These are phyloP conservation scores for Sparus aurata DNA, from an alignment of 2,797 vertebrate genomes.

Conservation along the genomic window DNA sequence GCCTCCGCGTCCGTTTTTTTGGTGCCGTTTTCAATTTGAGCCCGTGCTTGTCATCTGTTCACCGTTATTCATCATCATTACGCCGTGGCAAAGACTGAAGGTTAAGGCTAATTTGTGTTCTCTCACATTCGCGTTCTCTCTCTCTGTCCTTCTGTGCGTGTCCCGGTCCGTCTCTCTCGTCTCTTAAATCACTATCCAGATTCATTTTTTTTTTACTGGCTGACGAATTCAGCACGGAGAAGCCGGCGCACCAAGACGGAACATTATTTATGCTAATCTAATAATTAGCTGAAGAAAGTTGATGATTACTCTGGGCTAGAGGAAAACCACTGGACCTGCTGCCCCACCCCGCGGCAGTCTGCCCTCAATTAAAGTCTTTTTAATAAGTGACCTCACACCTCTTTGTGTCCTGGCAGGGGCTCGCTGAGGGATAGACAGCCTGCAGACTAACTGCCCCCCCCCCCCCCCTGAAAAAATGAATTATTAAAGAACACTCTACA, in stretches of 20 bases:
- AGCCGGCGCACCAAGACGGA: conserved; percentile 11
- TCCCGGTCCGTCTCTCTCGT: not conserved
- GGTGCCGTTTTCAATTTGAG: conserved; percentile 54
- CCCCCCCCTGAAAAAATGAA: conserved; percentile 5
- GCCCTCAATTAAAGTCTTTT: conserved; percentile 72
- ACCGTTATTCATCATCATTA: conserved; percentile 75
- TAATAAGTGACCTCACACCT: conserved; percentile 63
- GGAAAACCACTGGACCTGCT: conserved; percentile 49
- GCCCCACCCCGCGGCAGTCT: conserved; percentile 54
- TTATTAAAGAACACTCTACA: conserved; percentile 51
- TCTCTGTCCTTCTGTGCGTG: conserved; percentile 2
- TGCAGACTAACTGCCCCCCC: conserved; percentile 19
- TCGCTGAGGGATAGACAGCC: conserved; percentile 40
- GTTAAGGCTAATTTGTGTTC: conserved; percentile 61
- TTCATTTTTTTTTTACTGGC: conserved; percentile 12
- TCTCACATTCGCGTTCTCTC: conserved; percentile 21
- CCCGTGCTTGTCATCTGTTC: conserved; percentile 53
- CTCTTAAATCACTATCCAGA: conserved; percentile 1
- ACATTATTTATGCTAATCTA: conserved; percentile 70
- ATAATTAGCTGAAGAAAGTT: conserved; percentile 71
- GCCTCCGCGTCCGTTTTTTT: conserved; percentile 39
- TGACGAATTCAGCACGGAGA: conserved; percentile 25
- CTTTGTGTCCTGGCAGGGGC: conserved; percentile 44
- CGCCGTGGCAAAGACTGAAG: conserved; percentile 61
- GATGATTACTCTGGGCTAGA: conserved; percentile 61